Evolutionary conservation across 2,797 vertebrate genomes (phyloP).

Genomic region (Takifugu ocellatus): DNA sequence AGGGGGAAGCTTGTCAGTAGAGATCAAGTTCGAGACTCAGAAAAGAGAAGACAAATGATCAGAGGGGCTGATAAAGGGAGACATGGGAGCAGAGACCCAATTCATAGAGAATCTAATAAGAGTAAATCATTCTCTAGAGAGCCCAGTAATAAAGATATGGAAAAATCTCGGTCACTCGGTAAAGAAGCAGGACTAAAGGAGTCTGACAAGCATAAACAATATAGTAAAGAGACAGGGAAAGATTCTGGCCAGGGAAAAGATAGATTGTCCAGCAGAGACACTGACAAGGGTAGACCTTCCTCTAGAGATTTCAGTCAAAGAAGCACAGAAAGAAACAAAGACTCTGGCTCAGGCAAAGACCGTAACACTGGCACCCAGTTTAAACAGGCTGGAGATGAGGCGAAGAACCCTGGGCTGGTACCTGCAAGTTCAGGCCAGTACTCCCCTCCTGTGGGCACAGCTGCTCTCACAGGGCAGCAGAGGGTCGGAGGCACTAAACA

Average conservation of each 20-base stretch:
- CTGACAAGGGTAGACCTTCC: constrained; percentile 56
- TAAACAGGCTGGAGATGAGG: constrained; percentile 66
- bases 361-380: constrained; percentile 47
- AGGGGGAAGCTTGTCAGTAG: constrained; percentile 47
- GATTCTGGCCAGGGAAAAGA: constrained; percentile 63
- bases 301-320: constrained; percentile 65
- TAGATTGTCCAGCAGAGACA: constrained; percentile 62
- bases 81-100: constrained; percentile 53
- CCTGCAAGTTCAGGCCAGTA: constrained; percentile 68
- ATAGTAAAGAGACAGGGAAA: constrained; percentile 64
- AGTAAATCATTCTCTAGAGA: constrained; percentile 60
- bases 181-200: constrained; percentile 58
- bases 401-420: constrained; percentile 59
- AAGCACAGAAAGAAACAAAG: constrained; percentile 69
- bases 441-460: constrained; percentile 74
- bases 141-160: constrained; percentile 51
- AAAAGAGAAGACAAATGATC: constrained; percentile 59
- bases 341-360: constrained; percentile 65
- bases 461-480: constrained; percentile 72
- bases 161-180: constrained; percentile 52
- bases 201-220: constrained; percentile 54
- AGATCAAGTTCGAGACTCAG: constrained; percentile 59
- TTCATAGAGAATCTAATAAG: constrained; percentile 60
- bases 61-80: constrained; percentile 61
- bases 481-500: constrained; percentile 70